Conservation (phyloP, 2,797 vertebrate genomes). For the Geotrypetes seraphini region DNA sequence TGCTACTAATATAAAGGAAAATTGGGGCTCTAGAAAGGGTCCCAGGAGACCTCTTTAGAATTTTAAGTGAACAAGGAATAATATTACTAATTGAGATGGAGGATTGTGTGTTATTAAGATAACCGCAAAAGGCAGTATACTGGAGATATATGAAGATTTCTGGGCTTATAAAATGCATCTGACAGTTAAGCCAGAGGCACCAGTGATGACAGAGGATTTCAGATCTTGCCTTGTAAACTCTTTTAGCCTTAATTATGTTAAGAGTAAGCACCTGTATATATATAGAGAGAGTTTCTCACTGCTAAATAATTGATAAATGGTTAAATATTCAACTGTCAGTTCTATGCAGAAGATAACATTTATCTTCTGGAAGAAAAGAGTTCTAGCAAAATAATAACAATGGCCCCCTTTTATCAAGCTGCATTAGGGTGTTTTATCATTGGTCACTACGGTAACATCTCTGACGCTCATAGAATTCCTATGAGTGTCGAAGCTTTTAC, state of each 20-base stretch:
- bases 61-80: conserved; percentile 47
- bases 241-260: neutral
- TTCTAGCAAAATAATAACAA: neutral
- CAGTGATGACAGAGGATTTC: neutral
- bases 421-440: too few species aligned
- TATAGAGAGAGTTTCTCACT: neutral
- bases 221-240: neutral
- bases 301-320: neutral
- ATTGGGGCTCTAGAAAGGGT: conserved; percentile 37
- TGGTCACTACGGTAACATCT: too few species aligned
- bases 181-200: neutral
- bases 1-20: conserved; percentile 62
- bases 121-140: conserved; percentile 22
- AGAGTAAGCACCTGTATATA: neutral
- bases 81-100: conserved; percentile 47
- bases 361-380: too few species aligned
- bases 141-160: conserved; percentile 10
- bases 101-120: conserved; percentile 22
- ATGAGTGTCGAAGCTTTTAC: too few species aligned
- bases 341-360: too few species aligned
- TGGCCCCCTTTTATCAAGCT: too few species aligned
- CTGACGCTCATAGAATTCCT: too few species aligned
- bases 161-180: conserved; percentile 5
- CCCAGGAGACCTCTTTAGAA: conserved; percentile 44
- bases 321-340: too few species aligned